Base-by-base conservation (phyloP, 2,888 invertebrate genomes). In the Platerodrilus igneus region DNA sequence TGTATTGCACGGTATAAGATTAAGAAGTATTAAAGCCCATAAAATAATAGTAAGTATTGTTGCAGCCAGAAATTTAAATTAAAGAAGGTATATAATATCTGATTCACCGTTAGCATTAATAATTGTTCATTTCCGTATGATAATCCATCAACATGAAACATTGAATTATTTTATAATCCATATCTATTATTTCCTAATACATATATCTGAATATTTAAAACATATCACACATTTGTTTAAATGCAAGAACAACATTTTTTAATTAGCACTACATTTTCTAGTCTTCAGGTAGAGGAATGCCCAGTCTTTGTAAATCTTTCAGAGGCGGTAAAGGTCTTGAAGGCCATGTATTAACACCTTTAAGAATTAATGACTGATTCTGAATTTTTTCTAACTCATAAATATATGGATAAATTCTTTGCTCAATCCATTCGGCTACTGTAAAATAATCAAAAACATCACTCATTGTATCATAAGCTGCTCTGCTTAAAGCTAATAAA, bases 401-500 rank as follows among this genome's bases (percentile, higher is more conserved):
- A 15, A 70, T 58, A 38, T 65, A 66, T 2, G 81, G 79, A 62
- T 77, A 78, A 29, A 82, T 73, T 50, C 74, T 71, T 57, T 80
- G 80, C 52, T 82, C 81, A 18, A 82, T 72, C 74, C 81, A 83
- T 57, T 83, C 83, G 0, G 71, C 67, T 32, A 81, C 69, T 0
- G 76, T 76, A 55, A 72, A 73, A 39, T 73, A 68, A 61, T 81
- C 80, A 55, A 75, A 79, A 19, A 77, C 68, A 32, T 76, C 78
- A 13, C 62, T 61, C 59, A 83, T 67, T 1, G 77, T 63, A 43
- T 76, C 75, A 30, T 73, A 70, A 0, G 78, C 73, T 22, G 75
- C 70, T 34, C 74, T 68, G 0, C 75, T 71, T 52, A 79, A 63
- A 1, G 68, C 63, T 16, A 74, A 60, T 41, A 77, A 54, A 56